Evolutionary conservation across 2,888 invertebrate species (phyloP), one percentile per base, ranked within the genome.

Genomic region (Campopleginae sp.): DNA sequence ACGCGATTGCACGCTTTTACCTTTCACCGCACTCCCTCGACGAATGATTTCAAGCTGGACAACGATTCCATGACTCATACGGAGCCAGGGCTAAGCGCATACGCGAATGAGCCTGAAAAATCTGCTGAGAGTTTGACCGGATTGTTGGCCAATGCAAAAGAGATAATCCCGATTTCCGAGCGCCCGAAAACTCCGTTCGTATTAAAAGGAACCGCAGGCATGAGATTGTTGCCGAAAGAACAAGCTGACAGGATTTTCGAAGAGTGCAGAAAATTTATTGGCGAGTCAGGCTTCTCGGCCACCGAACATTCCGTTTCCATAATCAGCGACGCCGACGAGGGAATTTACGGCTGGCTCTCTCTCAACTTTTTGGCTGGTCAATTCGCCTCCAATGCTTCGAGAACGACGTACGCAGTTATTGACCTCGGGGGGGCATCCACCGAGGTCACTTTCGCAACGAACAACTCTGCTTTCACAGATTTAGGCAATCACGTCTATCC

Each of bases 331-430:
- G 96, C 96, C 0, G 98, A 99, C 91, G 99, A 99, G 94, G 99
- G 99, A 72, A 97, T 99, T 86, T 99, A 97, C 94, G 98, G 98
- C 31, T 99, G 99, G 99, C 98, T 99, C 93, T 99, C 99, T 0
- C 96, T 99, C 46, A 99, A 99, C 93, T 98, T 98, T 89, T 94
- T 99, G 6, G 94, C 98, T 86, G 97, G 97, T 95, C 92, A 94
- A 94, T 94, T 92, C 12, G 88, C 86, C 42, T 48, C 85, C 0
- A 88, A 90, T 85, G 58, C 17, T 4, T 12, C 76, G 3, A 92
- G 93, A 8, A 95, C 95, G 86, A 97, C 97, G 8, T 96, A 98
- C 79, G 98, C 98, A 0, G 98, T 98, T 0, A 93, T 99, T 74
- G 99, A 99, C 94, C 95, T 99, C 72, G 99, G 99, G 46, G 99